Evolutionary conservation across 2,888 invertebrate species (phyloP).

Genomic region (Lycophotia porphyrea): DNA sequence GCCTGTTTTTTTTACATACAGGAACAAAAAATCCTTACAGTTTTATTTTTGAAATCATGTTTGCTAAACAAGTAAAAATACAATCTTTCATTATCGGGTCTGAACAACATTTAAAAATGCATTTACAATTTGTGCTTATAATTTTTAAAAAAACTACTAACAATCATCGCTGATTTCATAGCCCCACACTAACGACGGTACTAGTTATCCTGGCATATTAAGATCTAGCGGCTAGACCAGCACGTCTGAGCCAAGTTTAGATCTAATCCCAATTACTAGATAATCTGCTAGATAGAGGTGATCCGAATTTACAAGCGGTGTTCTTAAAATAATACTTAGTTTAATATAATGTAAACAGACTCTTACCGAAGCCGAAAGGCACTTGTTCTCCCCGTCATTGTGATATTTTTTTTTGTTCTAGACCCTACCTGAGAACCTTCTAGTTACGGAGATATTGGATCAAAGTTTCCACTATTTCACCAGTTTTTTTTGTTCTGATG

Average conservation of each 20-base stretch:
- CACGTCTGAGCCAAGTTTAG: slow-evolving; percentile 33
- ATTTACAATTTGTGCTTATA: no score
- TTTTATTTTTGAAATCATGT: background rate
- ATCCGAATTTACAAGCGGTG: slow-evolving; percentile 14
- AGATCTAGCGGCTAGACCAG: slow-evolving; percentile 38
- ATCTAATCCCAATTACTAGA: slow-evolving; percentile 56
- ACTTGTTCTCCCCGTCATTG: no score
- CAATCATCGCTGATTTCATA: slow-evolving; percentile 32
- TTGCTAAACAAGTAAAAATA: background rate
- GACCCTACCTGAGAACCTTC: no score
- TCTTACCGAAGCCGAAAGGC: no score
- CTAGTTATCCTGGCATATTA: slow-evolving; percentile 56
- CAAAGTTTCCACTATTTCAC: no score
- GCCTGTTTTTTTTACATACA: background rate
- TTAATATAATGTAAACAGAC: no score
- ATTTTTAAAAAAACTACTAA: no score
- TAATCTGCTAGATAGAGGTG: slow-evolving; percentile 46
- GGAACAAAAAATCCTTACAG: background rate
- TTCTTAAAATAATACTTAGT: slow-evolving; percentile 22
- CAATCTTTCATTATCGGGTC: background rate
- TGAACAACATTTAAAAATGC: background rate
- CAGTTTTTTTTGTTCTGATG: no score
- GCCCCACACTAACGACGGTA: slow-evolving; percentile 54
- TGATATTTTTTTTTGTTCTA: no score
- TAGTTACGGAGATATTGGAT: no score